Evolutionary conservation across 2,888 invertebrate genomes (phyloP), one percentile per base, ranked within the genome.

Genomic region (Cerceris ruficornis): DNA sequence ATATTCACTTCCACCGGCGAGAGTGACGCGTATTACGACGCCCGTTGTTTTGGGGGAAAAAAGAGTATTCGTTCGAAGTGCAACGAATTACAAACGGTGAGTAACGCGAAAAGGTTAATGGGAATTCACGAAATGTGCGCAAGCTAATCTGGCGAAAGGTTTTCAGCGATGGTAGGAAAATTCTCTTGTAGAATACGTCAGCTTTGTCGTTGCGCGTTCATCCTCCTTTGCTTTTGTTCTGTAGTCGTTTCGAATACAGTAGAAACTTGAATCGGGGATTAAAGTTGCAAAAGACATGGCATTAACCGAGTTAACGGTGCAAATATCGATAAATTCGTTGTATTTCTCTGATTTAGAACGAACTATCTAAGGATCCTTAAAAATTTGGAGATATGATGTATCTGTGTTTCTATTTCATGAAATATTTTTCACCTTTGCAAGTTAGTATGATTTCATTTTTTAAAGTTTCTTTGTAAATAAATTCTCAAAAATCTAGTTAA

Each of bases 151-250:
- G 28, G 59, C 52, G 43, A 60, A 15, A 60, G 52, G 41, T 60
- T 60, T 49, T 41, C 52, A 9, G 1, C 28, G 60, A 15, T 14
- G 11, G 6, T 8, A 15, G 42, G 52, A 68, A 57, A 57, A 7
- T 17, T 39, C 39, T 57, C 57, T 28, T 17, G 57, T 42, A 57
- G n/a, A 60, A 60, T 68, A 68, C 43, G 68, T 68, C 60, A 60
- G 68, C 43, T 43, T 68, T 50, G 7, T 58, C 13, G 4, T 52
- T n/a, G 28, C 54, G 42, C 41, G 41, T 17, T n/a, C 52, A 11
- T 46, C 8, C 46, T 8, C 9, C 52, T 1, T n/a, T 52, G 11
- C 52, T n/a, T n/a, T 52, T 11, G 2, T 52, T 52, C 1, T 7
- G 1, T 5, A 7, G n/a, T 52, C 46, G 14, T n/a, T 7, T n/a